Percentiles rank a stretch among this genome's conserved stretches.
Evolutionary conservation across 2,113 vertebrate species (phyloP).

Genomic region (Planiliza haematocheilus): DNA sequence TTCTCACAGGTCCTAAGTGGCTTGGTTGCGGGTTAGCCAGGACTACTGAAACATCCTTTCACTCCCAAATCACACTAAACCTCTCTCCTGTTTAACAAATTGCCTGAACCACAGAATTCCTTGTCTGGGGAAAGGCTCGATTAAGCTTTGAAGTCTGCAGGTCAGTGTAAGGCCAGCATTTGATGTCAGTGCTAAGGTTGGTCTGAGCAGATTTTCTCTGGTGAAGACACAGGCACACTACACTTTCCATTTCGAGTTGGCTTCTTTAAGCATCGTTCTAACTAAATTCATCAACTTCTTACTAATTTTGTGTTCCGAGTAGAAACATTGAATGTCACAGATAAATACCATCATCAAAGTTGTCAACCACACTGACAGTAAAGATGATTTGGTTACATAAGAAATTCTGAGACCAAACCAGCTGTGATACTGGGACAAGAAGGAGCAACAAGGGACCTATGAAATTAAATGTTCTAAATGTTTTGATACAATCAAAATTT

Average conservation of each 20-base stretch:
- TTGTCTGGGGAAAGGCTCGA: constrained; percentile 77
- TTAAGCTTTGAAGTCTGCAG: constrained; percentile 82
- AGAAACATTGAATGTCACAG: no score
- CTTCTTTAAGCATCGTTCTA: background rate
- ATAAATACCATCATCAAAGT: no score
- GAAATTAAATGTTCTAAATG: background rate
- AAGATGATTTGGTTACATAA: background rate
- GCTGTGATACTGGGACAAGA: background rate
- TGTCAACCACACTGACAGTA: background rate
- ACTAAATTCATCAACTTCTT: background rate
- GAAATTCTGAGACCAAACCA: background rate
- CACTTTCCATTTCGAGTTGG: background rate
- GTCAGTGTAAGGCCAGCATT: constrained; percentile 80
- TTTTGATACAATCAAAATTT: no score
- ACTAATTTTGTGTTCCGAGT: background rate
- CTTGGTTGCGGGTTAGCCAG: constrained; percentile 68
- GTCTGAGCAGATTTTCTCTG: constrained; percentile 56
- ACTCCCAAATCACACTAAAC: constrained; percentile 77
- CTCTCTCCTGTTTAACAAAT: constrained; percentile 82
- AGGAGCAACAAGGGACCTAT: background rate
- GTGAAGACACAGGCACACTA: constrained; percentile 25
- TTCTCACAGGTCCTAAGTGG: constrained; percentile 54
- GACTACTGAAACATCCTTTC: constrained; percentile 72
- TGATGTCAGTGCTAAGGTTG: constrained; percentile 71
- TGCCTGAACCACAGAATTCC: constrained; percentile 75